Evolutionary conservation across 2,797 vertebrate species (phyloP).

Genomic region (Channallabes apus): DNA sequence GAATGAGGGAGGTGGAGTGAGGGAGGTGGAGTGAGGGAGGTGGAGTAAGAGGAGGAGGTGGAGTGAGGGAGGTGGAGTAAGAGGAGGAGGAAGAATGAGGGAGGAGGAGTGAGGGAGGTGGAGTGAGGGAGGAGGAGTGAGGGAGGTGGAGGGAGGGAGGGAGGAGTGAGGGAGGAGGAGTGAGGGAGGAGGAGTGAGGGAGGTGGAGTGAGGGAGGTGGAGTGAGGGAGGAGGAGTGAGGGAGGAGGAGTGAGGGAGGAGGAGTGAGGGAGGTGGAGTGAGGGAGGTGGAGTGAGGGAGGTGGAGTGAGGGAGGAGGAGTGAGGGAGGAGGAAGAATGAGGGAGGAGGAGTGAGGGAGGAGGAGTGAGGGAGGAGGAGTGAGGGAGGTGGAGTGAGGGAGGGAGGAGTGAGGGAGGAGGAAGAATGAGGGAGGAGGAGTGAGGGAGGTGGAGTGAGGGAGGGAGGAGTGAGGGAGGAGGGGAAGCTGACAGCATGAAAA

Average conservation of each 20-base stretch:
- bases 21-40: not conserved
- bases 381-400: not conserved
- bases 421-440: not conserved
- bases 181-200: no score
- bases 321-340: not conserved
- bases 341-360: no score
- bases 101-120: no score
- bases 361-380: not conserved
- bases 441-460: not conserved
- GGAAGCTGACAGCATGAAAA: slow-evolving; percentile 53
- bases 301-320: no score
- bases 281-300: not conserved
- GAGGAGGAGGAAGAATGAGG: not conserved
- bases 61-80: no score
- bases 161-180: not conserved
- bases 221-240: not conserved
- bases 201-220: no score
- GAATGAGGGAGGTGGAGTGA: no score
- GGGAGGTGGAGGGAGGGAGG: no score
- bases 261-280: no score
- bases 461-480: not conserved
- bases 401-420: not conserved
- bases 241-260: not conserved
- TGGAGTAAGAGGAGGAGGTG: not conserved
- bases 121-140: not conserved